Conservation (phyloP, 2,888 invertebrate species). For the Thysanoteuthis rhombus region DNA sequence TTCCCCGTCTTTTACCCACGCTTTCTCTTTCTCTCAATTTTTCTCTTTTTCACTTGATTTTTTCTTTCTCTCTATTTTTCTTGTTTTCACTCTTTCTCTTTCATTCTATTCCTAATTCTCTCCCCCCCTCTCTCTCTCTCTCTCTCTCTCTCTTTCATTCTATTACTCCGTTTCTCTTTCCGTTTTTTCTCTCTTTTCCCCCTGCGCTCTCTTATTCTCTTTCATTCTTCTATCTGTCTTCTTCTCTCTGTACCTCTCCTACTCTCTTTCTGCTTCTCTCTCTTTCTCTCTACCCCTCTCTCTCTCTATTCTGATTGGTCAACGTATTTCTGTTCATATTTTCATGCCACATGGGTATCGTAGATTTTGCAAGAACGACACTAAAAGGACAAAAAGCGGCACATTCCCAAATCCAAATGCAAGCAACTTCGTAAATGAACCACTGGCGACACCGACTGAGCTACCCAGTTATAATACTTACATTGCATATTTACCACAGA, state of each 20-base stretch:
- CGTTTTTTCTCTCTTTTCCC: not conserved
- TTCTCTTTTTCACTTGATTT: no score
- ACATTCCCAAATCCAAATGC: not conserved
- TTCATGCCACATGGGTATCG: not conserved
- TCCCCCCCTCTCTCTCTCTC: rapidly evolving
- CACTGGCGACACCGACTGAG: not conserved
- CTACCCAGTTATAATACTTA: not conserved
- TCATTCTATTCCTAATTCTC: not conserved
- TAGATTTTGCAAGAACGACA: not conserved
- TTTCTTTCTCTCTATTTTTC: not conserved
- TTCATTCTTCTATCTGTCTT: not conserved
- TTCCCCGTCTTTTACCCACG: not conserved
- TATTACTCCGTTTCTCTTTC: not conserved
- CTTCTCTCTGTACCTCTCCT: not conserved
- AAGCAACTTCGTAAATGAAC: not conserved
- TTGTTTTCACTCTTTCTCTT: not conserved
- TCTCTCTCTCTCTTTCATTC: not conserved
- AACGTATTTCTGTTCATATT: not conserved
- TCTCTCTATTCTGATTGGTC: not conserved
- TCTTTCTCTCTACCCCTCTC: not conserved
- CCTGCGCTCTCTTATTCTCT: no score
- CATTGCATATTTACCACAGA: not conserved
- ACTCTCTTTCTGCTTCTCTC: not conserved
- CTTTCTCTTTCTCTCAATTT: not conserved
- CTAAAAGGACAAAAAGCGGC: not conserved